Base-by-base conservation (phyloP, 2,113 vertebrate species). In the Rhipidura dahli region DNA sequence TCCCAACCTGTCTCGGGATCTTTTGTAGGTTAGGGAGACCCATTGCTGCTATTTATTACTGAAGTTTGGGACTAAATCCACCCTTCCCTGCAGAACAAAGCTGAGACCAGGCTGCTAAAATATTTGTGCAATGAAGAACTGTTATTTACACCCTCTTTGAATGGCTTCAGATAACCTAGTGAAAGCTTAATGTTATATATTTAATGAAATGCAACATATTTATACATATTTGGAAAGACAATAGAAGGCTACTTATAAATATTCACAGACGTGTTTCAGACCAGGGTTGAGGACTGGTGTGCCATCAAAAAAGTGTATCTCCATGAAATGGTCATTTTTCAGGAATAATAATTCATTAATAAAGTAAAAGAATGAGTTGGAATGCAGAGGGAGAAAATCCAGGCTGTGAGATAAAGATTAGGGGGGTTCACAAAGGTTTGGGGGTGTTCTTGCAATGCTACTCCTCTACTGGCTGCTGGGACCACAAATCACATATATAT, bases 141-240 rank as follows among this genome's bases (percentile, higher is more conserved):
- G 69, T 42, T 92, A 81, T 83, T 90, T 82, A 68, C 42, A 86
- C 26, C 49, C 30, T 87, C 42, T 83, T 27, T 82, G 83, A 89
- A 87, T 44, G 65, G 28, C 77, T 85, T 72, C 76, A 82, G 56
- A 57, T 40, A 88, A 78, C 28, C 49, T 24, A 40, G 35, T n/a
- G 66, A 76, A 91, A 54, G 39, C 76, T 89, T 79, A 77, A 94
- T 93, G 37, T 65, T 75, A 69, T 80, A 42, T 69, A 79, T 72
- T 84, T 90, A 94, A 90, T 76, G 85, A 87, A 82, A 82, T 79
- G 70, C 57, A 79, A 87, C 54, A 65, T 45, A 76, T 87, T 84
- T 84, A 31, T 11, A 63, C 13, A 24, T 64, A 93, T 90, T 79
- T 92, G n/a, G 64, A 76, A 75, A 94, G 87, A 94, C 79, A 94